Conservation (phyloP, 1,140 invertebrate genomes). For the Lordiphosa stackelbergi region DNA sequence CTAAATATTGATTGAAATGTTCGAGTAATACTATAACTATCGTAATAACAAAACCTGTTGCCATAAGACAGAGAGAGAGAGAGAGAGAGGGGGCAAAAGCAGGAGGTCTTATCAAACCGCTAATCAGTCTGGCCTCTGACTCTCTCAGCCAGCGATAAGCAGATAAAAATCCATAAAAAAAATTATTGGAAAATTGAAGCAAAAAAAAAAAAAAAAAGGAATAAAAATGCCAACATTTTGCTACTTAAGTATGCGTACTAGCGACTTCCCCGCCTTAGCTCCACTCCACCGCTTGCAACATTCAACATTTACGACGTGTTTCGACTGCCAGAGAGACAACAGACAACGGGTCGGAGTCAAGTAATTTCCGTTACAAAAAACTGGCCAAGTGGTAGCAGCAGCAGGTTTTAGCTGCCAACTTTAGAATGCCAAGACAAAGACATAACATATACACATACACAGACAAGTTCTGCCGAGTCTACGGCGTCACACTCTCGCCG, state of each 20-base stretch:
- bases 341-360: constrained; percentile 1
- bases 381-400: constrained; percentile 45
- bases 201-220: constrained; percentile 10
- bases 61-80: too few species aligned
- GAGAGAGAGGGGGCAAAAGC: too few species aligned
- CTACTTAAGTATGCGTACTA: constrained; percentile 41
- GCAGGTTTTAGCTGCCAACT: constrained; percentile 51
- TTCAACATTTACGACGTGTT: constrained; percentile 38
- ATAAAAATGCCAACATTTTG: constrained; percentile 13
- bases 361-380: constrained; percentile 70
- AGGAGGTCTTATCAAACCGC: constrained; percentile 1
- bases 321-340: constrained; percentile 36
- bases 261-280: constrained; percentile 3
- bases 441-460: constrained; percentile 7
- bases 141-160: background rate
- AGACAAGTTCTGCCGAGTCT: constrained; percentile 3
- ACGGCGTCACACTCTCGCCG: constrained; percentile 23
- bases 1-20: constrained; percentile 9
- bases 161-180: constrained; percentile 11
- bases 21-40: too few species aligned
- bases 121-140: background rate
- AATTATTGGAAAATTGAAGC: constrained; percentile 4
- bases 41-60: too few species aligned
- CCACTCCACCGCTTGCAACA: background rate
- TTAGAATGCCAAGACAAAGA: constrained; percentile 43